phyloP scores from a whole-genome alignment of 2,797 vertebrate genomes.

The Aphelocoma californica region DNA sequence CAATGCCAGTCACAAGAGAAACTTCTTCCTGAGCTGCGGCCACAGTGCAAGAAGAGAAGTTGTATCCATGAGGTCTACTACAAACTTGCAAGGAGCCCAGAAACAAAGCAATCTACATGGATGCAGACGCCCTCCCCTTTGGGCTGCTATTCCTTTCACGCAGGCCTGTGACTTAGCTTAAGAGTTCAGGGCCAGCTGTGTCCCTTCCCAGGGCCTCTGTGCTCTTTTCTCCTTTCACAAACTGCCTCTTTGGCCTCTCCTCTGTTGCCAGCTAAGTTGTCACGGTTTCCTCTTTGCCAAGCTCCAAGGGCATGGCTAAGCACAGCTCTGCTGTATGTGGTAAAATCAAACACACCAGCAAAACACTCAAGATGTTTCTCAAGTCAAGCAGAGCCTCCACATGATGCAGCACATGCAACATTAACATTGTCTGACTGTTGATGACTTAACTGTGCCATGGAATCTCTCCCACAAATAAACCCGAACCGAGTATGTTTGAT shows the following conservation, averaged over 20 bases:
- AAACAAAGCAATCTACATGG: accelerated
- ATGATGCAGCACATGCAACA: not conserved
- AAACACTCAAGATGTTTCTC: not conserved
- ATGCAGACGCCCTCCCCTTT: accelerated
- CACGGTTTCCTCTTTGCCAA: not conserved
- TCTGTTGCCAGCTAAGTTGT: not conserved
- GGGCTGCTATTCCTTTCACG: not conserved
- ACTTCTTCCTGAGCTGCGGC: not conserved
- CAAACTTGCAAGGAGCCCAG: not conserved
- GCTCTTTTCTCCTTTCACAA: not conserved
- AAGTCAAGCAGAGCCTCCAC: not conserved
- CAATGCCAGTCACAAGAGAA: accelerated
- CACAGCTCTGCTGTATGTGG: not conserved
- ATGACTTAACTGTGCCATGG: not conserved
- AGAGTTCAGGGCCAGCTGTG: accelerated
- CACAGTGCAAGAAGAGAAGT: not conserved
- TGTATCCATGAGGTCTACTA: not conserved
- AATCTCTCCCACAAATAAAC: not conserved
- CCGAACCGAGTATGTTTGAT: not conserved
- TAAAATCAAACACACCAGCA: not conserved
- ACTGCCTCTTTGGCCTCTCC: not conserved
- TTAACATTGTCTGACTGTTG: not conserved
- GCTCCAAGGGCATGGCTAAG: not conserved
- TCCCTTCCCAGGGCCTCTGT: not conserved
- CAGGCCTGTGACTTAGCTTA: not conserved